Evolutionary conservation across 1,140 invertebrate species (phyloP).

Genomic region (Theocolax elegans): DNA sequence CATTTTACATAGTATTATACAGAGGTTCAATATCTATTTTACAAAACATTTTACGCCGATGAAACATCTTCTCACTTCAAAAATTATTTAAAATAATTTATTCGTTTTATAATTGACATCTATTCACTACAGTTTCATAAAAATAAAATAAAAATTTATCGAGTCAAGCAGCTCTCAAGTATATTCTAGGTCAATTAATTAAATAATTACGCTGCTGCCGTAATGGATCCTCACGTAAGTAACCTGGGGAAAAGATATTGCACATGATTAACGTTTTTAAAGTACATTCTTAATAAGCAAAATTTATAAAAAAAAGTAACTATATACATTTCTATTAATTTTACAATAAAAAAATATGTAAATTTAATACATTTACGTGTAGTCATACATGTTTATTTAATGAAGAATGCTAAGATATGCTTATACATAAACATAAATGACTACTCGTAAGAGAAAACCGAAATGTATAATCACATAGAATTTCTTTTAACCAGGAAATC

Average conservation of each 20-base stretch:
- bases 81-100: no score
- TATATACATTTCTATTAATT: neutral
- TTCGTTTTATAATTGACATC: no score
- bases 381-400: conserved; percentile 7
- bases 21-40: conserved; percentile 28
- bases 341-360: conserved; percentile 4
- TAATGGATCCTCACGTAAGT: no score
- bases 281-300: neutral
- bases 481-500: conserved; percentile 23
- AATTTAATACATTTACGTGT: neutral
- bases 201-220: no score
- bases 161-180: neutral
- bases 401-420: neutral
- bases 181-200: conserved; percentile 11
- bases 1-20: conserved; percentile 34
- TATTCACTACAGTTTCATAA: conserved; percentile 9
- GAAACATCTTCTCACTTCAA: no score
- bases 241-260: conserved; percentile 13
- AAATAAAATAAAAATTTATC: neutral
- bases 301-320: conserved; percentile 2
- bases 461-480: conserved; percentile 33
- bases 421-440: conserved; percentile 19
- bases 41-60: conserved; percentile 15
- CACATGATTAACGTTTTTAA: neutral
- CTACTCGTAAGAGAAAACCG: conserved; percentile 12